Conservation (phyloP, 2,797 vertebrate species). For the Salmo trutta region DNA sequence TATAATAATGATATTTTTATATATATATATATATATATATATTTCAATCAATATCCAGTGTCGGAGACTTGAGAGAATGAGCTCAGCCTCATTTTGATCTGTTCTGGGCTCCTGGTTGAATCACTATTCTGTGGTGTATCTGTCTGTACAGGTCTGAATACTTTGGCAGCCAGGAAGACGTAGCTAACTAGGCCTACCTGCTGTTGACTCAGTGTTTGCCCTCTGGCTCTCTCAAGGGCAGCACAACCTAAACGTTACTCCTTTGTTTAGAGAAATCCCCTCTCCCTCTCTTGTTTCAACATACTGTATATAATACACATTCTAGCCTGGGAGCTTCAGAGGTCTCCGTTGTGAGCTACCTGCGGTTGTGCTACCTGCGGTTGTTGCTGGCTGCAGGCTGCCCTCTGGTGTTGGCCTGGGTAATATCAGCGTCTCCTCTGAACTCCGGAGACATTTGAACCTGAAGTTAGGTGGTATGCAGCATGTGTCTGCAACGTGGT, state of each 20-base stretch:
- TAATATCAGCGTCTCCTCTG: constrained; percentile 9
- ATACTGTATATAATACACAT: neutral
- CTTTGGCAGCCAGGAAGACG: constrained; percentile 16
- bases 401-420: constrained; percentile 64
- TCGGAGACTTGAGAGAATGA: neutral
- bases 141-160: constrained; percentile 45
- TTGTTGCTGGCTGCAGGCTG: constrained; percentile 43
- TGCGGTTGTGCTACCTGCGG: neutral
- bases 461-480: neutral
- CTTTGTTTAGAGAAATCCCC: constrained; percentile 35
- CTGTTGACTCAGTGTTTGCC: constrained; percentile 20
- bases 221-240: constrained; percentile 32
- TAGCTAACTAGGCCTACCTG: neutral
- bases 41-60: no score
- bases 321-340: constrained; percentile 4
- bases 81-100: neutral
- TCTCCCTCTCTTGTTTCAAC: constrained; percentile 43
- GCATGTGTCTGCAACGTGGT: neutral
- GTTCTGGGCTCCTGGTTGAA: neutral
- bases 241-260: constrained; percentile 10
- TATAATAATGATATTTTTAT: no score
- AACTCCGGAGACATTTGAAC: neutral
- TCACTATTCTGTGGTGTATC: constrained; percentile 13
- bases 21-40: no score
- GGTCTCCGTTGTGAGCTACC: neutral